phyloP scores from a whole-genome alignment of 1,140 invertebrate species.

The Cotesia chilonis region DNA sequence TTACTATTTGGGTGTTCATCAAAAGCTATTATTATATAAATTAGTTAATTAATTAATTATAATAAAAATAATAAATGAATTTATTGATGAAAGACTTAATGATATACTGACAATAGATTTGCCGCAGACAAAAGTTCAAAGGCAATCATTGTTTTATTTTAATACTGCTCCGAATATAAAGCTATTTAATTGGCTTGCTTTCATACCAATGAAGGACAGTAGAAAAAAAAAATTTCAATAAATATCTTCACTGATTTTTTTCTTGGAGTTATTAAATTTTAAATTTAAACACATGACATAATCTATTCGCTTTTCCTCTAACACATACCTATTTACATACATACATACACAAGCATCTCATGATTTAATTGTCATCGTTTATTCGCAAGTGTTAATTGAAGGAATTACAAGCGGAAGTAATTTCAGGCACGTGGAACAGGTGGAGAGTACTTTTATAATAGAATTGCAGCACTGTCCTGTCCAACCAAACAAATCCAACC shows the following conservation, averaged over 20 bases:
- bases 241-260: too few relatives aligned
- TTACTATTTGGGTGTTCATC: background rate
- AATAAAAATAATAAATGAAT: background rate
- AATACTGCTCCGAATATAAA: constrained; percentile 8
- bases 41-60: background rate
- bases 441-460: background rate
- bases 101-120: too few relatives aligned
- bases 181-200: constrained; percentile 3
- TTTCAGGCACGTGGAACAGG: constrained; percentile 19
- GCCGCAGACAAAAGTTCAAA: constrained; percentile 3
- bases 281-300: too few relatives aligned
- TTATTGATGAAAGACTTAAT: too few relatives aligned
- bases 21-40: background rate
- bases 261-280: too few relatives aligned
- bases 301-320: too few relatives aligned
- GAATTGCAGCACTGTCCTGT: background rate
- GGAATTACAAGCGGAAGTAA: constrained; percentile 23
- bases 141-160: constrained; percentile 14
- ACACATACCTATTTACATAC: too few relatives aligned
- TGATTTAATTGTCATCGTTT: constrained; percentile 11
- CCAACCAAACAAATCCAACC: background rate
- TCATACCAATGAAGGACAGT: constrained; percentile 1
- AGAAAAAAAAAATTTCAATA: background rate
- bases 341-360: background rate
- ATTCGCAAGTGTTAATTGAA: constrained; percentile 1